Evolutionary conservation across 23 tunicate genomes (phyloP).

Genomic region (Clavelina lepadiformis): DNA sequence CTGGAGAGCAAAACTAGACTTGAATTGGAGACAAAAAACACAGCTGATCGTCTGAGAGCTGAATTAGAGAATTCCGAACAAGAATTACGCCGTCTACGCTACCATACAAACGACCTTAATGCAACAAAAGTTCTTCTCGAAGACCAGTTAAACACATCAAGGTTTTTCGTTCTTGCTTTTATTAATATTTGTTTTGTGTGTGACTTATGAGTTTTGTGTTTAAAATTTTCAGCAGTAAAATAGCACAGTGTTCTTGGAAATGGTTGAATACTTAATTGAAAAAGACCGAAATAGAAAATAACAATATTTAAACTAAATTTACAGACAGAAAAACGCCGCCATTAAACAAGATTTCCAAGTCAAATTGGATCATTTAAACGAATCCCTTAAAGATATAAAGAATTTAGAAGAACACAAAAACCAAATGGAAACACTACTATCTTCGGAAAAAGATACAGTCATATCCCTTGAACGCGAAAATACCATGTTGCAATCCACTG

Average conservation of each 20-base stretch:
- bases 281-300: constrained; percentile 1
- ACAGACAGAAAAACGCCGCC: background rate
- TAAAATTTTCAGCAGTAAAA: background rate
- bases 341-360: background rate
- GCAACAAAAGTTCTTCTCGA: background rate
- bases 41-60: background rate
- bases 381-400: background rate
- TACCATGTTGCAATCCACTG: constrained; percentile 13
- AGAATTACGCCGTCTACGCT: background rate
- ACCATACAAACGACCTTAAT: background rate
- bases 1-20: constrained; percentile 14
- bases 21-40: constrained; percentile 15
- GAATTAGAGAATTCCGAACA: constrained; percentile 1
- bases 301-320: no score
- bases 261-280: no score
- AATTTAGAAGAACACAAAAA: background rate
- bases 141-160: background rate
- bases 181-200: no score
- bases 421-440: constrained; percentile 9
- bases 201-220: no score
- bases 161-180: no score
- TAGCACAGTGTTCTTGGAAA: no score
- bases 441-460: constrained; percentile 3
- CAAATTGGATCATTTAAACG: constrained; percentile 2
- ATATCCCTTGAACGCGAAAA: constrained; percentile 9